Base-by-base conservation (phyloP, 2,113 vertebrate genomes). In the Chloropsis hardwickii region DNA sequence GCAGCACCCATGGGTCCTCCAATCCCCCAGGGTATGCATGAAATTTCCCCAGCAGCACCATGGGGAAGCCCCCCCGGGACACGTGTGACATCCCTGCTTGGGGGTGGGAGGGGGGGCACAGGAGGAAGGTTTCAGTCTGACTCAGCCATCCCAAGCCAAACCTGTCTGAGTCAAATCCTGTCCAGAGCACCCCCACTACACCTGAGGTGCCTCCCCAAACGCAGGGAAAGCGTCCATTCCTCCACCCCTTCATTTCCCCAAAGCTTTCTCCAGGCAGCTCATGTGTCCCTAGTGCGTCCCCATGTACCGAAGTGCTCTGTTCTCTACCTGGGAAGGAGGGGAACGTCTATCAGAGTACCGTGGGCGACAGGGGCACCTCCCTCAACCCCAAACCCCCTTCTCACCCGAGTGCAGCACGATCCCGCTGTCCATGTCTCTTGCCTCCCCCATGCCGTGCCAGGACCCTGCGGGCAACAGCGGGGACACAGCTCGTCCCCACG, bases 371-470 rank as follows among this genome's bases (percentile, higher is more conserved):
- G 33, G 29, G n/a, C 72, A 78, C n/a, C n/a, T 29, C 44, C 47
- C 37, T 31, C 7, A 29, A 4, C 10, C 18, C 31, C 13, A 45
- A 20, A 21, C 11, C 9, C 50, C 19, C 19, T 67, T 64, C 94
- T 95, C 61, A 95, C 94, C 94, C 10, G 67, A 84, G 6, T 71
- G 83, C 79, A 93, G 73, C 87, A 80, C 40, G 73, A 88, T 66
- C 62, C 83, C 58, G 5, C 62, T 81, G 87, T 90, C 87, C 10
- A 39, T 51, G 42, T 95, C 94, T 6, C 73, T 91, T 23, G 19
- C 73, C 31, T 95, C 91, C 27, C 88, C 87, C 91, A 87, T 81
- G 51, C 57, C 47, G 4, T n/a, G 53, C 57, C 17, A 21, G 56
- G 61, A 78, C n/a, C 74, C 94, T 81, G 28, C 2, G 11, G 66